Evolutionary conservation across 2,113 vertebrate species (phyloP), one percentile per base, ranked within the genome.

Genomic region (Actenoides hombroni): DNA sequence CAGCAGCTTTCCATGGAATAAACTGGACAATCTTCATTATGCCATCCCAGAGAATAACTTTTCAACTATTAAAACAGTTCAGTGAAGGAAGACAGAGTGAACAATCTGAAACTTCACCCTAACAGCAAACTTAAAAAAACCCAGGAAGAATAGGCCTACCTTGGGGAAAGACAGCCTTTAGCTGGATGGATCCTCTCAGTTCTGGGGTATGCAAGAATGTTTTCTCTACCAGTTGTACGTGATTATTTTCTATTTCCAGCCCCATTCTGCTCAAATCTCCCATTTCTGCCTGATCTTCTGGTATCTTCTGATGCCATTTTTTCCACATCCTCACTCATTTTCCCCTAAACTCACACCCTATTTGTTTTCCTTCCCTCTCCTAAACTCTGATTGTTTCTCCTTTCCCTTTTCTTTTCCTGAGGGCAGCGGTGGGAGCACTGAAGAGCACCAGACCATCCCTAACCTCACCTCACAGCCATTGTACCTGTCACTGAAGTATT

Each of bases 391-490:
- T 51, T 56, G 24, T 92, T 81, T 35, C 9, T 70, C 11, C 48
- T 86, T 80, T 65, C 15, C 10, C 4, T 54, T 18, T 46, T 24
- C n/a, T 68, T 73, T 29, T 6, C 10, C 33, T 20, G 8, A 51
- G 31, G 21, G 26, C 24, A 88, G 16, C 24, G 37, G 18, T 10
- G 25, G 51, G 21, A 91, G 12, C 26, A 63, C 5, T 1, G 1
- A 49, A 13, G n/a, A 44, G 5, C 12, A 42, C 0, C 1, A 21
- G 5, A 8, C 20, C 21, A 57, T 28, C 35, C 25, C 26, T 57
- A 56, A 35, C 25, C n/a, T 76, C 40, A 40, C 24, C 0, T 0
- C 21, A 12, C 14, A 46, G 25, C 3, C 16, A 82, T 5, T 0
- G 0, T 44, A 25, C 20, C 23, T n/a, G 8, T 56, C 57, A 40